Conservation (phyloP, 2,888 invertebrate genomes). For the Acrocyrtus sp. region DNA sequence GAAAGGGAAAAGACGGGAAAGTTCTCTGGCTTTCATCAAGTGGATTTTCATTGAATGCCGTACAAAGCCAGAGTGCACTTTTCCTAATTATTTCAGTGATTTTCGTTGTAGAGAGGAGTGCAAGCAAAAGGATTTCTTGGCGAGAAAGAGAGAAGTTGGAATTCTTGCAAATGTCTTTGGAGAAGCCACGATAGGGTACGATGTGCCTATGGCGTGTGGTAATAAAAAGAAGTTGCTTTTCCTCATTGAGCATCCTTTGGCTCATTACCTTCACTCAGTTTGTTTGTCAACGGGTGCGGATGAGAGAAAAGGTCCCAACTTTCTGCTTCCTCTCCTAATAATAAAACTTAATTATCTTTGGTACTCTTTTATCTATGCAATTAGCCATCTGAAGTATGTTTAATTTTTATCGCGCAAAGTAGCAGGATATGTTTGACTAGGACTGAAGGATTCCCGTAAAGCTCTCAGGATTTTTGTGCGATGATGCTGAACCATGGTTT, state of each 20-base stretch:
- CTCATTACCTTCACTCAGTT: conserved; percentile 10
- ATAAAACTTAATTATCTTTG: conserved; percentile 33
- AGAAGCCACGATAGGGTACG: not conserved
- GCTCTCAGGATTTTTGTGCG: too few relatives aligned
- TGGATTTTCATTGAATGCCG: conserved; percentile 20
- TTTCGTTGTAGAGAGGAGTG: too few relatives aligned
- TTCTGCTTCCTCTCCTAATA: conserved; percentile 11
- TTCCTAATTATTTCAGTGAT: conserved; percentile 45
- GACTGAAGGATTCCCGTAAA: too few relatives aligned
- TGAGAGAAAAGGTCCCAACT: conserved; percentile 3
- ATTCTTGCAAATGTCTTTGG: not conserved
- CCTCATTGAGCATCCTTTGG: conserved; percentile 7
- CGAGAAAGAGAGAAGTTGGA: not conserved
- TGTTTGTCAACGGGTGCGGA: conserved; percentile 29
- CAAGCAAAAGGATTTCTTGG: too few relatives aligned
- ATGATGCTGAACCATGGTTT: too few relatives aligned
- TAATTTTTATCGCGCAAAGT: too few relatives aligned
- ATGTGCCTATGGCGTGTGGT: not conserved
- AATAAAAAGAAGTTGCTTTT: not conserved
- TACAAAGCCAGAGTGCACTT: conserved; percentile 38
- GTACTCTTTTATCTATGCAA: too few relatives aligned
- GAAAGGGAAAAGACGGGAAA: too few relatives aligned
- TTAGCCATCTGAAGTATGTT: too few relatives aligned
- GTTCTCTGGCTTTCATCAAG: conserved; percentile 30
- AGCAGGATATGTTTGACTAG: too few relatives aligned